Conservation (phyloP, 2,113 vertebrate species). For the Aviceda subcristata region DNA sequence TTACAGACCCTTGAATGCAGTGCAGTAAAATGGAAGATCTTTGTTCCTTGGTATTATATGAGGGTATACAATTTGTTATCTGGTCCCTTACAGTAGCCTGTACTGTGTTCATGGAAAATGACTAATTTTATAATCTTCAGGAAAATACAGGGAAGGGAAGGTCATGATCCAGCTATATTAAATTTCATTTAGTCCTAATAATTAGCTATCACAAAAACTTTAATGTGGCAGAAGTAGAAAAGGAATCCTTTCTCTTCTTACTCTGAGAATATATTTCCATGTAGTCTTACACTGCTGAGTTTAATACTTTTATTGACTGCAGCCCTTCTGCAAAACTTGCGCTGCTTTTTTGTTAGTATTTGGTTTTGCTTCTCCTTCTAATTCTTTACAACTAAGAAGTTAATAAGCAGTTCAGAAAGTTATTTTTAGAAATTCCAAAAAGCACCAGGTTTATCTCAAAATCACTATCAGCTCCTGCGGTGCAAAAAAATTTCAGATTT, state of each 20-base stretch:
- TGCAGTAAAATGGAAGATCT: neutral
- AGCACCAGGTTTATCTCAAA: neutral
- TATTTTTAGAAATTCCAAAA: neutral
- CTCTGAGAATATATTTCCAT: neutral
- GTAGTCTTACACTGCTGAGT: neutral
- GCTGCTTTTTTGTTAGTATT: neutral
- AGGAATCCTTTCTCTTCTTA: neutral
- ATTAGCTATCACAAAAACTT: neutral
- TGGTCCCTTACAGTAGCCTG: neutral
- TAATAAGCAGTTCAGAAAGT: neutral
- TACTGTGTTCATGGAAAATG: neutral
- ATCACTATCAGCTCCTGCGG: neutral
- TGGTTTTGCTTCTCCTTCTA: neutral
- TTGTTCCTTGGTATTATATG: neutral
- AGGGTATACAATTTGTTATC: neutral
- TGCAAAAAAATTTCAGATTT: neutral
- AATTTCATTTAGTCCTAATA: neutral
- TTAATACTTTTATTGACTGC: neutral
- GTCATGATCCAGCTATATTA: neutral
- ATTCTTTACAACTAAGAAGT: neutral
- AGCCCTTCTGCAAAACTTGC: neutral
- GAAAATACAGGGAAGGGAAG: neutral
- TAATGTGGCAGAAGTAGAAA: neutral
- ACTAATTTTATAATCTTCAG: neutral
- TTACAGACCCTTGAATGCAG: neutral